Evolutionary conservation across 2,888 invertebrate species (phyloP).

Genomic region (Argyra leucocephala): DNA sequence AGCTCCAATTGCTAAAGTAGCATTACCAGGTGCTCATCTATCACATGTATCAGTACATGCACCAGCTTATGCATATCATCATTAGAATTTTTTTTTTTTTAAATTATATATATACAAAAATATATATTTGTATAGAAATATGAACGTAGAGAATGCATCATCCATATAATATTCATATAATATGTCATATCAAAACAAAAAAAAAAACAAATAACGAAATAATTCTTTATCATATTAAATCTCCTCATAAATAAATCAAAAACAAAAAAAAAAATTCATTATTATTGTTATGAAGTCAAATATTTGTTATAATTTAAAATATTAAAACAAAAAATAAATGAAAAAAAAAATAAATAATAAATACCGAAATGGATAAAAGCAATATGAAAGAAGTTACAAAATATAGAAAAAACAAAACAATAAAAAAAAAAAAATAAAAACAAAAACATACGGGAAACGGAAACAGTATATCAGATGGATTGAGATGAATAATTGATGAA

Average conservation of each 20-base stretch:
- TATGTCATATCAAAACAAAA: too few species aligned
- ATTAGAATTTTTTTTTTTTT: constrained; percentile 18
- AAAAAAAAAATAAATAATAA: background rate
- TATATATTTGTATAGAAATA: too few species aligned
- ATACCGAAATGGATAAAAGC: background rate
- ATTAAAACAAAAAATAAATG: background rate
- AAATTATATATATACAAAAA: too few species aligned
- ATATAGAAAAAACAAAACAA: background rate
- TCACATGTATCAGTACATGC: constrained; percentile 27
- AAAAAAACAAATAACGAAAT: too few species aligned
- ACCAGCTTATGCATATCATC: constrained; percentile 24
- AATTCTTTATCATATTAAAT: too few species aligned
- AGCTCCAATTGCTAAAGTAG: constrained; percentile 25
- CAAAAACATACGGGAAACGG: background rate
- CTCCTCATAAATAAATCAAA: too few species aligned
- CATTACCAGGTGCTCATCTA: constrained; percentile 21
- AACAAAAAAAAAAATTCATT: background rate
- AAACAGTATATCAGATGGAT: background rate
- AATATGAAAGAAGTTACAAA: background rate
- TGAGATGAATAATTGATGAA: background rate
- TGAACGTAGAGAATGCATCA: too few species aligned
- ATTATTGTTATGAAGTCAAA: background rate
- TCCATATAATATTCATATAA: too few species aligned
- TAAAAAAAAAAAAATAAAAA: background rate
- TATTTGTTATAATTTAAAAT: background rate